Evolutionary conservation across 92 coral and sea anemone genomes (phyloP), one percentile per base, ranked within the genome.

Genomic region (Phenganax marumi): DNA sequence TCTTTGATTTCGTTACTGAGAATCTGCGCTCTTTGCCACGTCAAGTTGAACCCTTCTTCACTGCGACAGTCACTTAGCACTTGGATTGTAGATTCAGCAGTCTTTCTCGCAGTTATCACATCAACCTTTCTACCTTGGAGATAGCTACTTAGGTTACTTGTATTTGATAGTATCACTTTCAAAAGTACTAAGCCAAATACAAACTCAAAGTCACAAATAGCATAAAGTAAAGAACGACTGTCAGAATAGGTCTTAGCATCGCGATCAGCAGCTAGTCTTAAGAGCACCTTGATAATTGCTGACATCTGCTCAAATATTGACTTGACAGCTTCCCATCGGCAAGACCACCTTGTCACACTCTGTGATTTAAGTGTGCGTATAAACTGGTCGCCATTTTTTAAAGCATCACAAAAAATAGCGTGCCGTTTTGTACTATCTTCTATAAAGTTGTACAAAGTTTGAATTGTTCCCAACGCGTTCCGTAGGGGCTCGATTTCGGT

Each of bases 371-470:
- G 47, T 65, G 72, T 65, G 39, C 46, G 84, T 10, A 52, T 26
- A 4, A 58, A 46, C 17, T 66, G 12, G 25, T 83, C 86, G 23
- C 49, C 81, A 24, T 84, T 83, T 16, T 58, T 64, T 43, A 74
- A 54, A 39, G 64, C 57, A 43, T 57, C 60, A 52, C 68, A 48
- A 54, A 84, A 84, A n/a, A 84, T 8, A 13, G 87, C 87, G 50
- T 84, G 87, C 21, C 87, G 87, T 49, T 84, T 75, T 50, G 82
- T 65, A 75, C 87, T 84, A 10, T 56, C 87, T 60, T 84, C 88
- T 48, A 85, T 65, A 61, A 69, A 85, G 75, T 85, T 85, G 79
- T 65, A 77, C 50, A 78, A 62, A 55, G 70, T 43, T 58, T 85
- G 84, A 50, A 85, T 68, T 47, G 48, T 76, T 56, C 80, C 72